phyloP scores from a whole-genome alignment of 2,888 invertebrate species.

The Melanostoma mellinum region DNA sequence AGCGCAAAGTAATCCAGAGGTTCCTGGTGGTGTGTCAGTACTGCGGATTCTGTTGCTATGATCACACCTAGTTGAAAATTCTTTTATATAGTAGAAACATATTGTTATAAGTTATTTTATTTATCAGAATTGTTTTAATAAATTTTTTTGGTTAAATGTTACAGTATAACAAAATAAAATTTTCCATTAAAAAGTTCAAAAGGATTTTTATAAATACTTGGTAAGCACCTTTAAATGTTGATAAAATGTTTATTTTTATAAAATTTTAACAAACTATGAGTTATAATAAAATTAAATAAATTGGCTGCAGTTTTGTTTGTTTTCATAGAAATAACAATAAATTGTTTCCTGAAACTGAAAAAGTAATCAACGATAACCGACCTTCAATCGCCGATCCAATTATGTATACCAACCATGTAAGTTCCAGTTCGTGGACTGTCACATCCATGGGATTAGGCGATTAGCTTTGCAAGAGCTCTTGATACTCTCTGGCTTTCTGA shows the following conservation, averaged over 20 bases:
- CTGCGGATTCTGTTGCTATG: conserved; percentile 90
- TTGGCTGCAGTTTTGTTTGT: conserved; percentile 62
- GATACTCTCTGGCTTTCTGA: too few species aligned
- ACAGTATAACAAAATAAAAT: conserved; percentile 47
- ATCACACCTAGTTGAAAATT: too few species aligned
- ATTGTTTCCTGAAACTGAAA: conserved; percentile 42
- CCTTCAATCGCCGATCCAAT: too few species aligned
- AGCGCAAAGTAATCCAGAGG: conserved; percentile 87
- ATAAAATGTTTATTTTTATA: conserved; percentile 22
- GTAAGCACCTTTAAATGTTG: conserved; percentile 58
- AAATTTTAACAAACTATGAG: conserved; percentile 50
- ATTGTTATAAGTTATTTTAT: too few species aligned
- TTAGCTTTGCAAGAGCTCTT: too few species aligned
- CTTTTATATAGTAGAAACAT: too few species aligned
- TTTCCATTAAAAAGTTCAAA: conserved; percentile 37
- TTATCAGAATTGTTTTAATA: too few species aligned
- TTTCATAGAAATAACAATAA: neutral
- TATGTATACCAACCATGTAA: too few species aligned
- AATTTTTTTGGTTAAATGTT: conserved; percentile 57
- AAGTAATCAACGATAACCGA: too few species aligned
- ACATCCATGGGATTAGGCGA: too few species aligned
- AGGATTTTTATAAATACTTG: conserved; percentile 26
- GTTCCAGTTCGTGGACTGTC: too few species aligned
- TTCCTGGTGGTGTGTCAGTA: conserved; percentile 90
- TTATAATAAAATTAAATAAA: conserved; percentile 41